Evolutionary conservation across 2,888 invertebrate species (phyloP).

Genomic region (Cinara cedri): DNA sequence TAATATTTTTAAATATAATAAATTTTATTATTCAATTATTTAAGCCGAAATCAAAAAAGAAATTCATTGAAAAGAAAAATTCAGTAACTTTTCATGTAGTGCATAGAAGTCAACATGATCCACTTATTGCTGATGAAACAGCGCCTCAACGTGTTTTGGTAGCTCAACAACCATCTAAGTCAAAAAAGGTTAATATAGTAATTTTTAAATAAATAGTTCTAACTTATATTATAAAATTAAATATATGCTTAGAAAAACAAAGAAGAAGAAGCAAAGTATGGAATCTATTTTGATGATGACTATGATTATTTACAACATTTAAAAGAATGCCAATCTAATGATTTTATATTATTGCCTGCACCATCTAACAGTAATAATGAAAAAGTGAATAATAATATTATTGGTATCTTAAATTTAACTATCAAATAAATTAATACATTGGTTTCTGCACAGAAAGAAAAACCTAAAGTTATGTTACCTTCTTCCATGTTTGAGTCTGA

Average conservation of each 20-base stretch:
- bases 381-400: slow-evolving; percentile 16
- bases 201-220: slow-evolving; percentile 7
- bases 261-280: slow-evolving; percentile 82
- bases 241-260: slow-evolving; percentile 61
- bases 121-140: slow-evolving; percentile 83
- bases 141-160: slow-evolving; percentile 85
- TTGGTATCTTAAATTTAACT: background rate
- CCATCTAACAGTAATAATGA: slow-evolving; percentile 38
- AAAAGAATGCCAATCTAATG: slow-evolving; percentile 54
- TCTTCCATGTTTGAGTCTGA: slow-evolving; percentile 88
- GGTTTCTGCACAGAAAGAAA: slow-evolving; percentile 56
- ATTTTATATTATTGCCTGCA: slow-evolving; percentile 49
- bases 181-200: slow-evolving; percentile 31
- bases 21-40: background rate
- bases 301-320: slow-evolving; percentile 95
- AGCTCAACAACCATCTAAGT: slow-evolving; percentile 64
- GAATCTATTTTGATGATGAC: slow-evolving; percentile 92
- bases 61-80: slow-evolving; percentile 90
- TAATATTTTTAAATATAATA: background rate
- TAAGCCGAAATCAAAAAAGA: slow-evolving; percentile 66
- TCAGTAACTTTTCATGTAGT: slow-evolving; percentile 91
- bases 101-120: slow-evolving; percentile 93
- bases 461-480: slow-evolving; percentile 69
- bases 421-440: background rate
- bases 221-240: slow-evolving; percentile 21